Percentiles rank a stretch among this genome's conserved stretches.
phyloP scores from a whole-genome alignment of 2,113 vertebrate genomes.

The Ameiurus melas region DNA sequence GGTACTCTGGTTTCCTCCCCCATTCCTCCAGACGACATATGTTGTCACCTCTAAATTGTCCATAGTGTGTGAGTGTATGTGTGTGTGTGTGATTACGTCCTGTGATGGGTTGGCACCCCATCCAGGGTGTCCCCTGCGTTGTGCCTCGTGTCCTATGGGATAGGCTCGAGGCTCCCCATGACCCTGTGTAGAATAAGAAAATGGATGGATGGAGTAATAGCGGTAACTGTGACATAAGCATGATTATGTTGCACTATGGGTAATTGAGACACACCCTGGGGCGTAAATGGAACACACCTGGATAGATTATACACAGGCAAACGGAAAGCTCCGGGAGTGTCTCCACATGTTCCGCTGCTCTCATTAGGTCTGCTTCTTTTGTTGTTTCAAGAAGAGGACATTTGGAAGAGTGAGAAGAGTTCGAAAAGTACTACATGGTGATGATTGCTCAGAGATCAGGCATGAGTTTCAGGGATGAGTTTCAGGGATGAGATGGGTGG shows the following conservation, averaged over 20 bases:
- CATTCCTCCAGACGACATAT: too few species aligned
- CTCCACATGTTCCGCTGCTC: background rate
- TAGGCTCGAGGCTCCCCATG: too few species aligned
- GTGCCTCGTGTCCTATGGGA: too few species aligned
- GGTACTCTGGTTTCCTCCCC: too few species aligned
- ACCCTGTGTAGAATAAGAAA: too few species aligned
- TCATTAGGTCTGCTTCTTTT: background rate
- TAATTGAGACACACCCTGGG: background rate
- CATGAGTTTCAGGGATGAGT: background rate
- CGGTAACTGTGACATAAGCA: background rate
- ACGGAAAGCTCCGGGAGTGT: background rate
- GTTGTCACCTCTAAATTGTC: too few species aligned
- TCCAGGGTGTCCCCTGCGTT: too few species aligned
- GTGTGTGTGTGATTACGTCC: too few species aligned
- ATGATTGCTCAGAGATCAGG: background rate
- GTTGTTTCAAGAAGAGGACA: background rate
- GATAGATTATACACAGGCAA: background rate
- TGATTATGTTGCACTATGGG: background rate
- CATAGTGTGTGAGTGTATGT: too few species aligned
- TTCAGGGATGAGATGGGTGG: background rate
- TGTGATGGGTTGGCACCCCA: too few species aligned
- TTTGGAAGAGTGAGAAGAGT: background rate
- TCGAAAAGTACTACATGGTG: background rate
- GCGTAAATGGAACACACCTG: background rate
- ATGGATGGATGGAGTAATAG: background rate